These are phyloP conservation scores for Semnornis frantzii DNA, from an alignment of 2,113 vertebrate genomes.

Conservation along the genomic window DNA sequence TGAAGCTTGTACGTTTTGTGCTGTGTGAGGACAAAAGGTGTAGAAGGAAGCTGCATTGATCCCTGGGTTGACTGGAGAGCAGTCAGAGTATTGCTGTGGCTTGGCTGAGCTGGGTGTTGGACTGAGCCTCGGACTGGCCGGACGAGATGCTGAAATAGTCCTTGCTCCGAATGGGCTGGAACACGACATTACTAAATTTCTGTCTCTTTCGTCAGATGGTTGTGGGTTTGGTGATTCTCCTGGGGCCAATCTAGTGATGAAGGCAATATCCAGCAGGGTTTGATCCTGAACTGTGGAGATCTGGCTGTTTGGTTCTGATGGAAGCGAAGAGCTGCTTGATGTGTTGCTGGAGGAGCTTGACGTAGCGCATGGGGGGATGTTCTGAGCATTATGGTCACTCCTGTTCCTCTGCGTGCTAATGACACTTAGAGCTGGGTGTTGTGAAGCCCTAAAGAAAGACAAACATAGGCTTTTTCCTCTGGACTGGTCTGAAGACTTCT, in stretches of 20 bases:
- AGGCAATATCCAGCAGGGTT: constrained; percentile 49
- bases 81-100: constrained; percentile 44
- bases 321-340: constrained; percentile 58
- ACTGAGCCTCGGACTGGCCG: constrained; percentile 35
- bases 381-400: constrained; percentile 50
- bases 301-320: constrained; percentile 58
- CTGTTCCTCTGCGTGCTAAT: constrained; percentile 52
- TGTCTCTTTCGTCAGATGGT: constrained; percentile 7
- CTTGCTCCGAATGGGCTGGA: constrained; percentile 1
- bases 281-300: constrained; percentile 58
- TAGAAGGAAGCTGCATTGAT: constrained; percentile 37
- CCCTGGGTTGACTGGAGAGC: constrained; percentile 51
- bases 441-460: constrained; percentile 67
- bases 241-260: constrained; percentile 26
- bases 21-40: constrained; percentile 51
- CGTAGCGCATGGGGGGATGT: constrained; percentile 16
- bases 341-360: constrained; percentile 57
- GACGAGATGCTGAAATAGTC: neutral
- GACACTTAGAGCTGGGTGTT: constrained; percentile 70
- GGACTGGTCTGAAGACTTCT: neutral
- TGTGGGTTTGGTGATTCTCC: constrained; percentile 9
- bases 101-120: constrained; percentile 51
- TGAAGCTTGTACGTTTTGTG: constrained; percentile 36
- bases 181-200: neutral
- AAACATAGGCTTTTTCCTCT: constrained; percentile 44